Evolutionary conservation across 2,797 vertebrate species (phyloP).

Genomic region (Lepus oiostolus): DNA sequence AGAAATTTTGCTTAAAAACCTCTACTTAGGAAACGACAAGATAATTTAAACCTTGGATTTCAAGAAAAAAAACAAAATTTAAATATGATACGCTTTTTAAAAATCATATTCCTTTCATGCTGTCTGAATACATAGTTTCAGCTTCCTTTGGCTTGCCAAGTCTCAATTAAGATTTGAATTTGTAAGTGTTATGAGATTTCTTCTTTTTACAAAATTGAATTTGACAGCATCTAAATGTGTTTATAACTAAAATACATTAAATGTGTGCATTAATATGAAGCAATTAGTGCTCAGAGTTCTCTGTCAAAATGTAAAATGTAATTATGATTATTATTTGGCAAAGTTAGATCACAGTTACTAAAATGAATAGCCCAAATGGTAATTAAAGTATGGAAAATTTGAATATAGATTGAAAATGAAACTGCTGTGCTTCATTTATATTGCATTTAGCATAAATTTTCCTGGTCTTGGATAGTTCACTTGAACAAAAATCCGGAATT

Average conservation of each 20-base stretch:
- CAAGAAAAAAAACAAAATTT: not conserved
- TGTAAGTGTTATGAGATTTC: constrained; percentile 54
- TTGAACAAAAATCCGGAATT: constrained; percentile 45
- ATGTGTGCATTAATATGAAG: constrained; percentile 73
- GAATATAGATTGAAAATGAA: constrained; percentile 11
- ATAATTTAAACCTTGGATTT: constrained; percentile 31
- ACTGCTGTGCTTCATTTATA: constrained; percentile 31
- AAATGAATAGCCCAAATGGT: constrained; percentile 57
- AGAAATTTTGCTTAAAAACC: not conserved
- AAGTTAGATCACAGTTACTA: constrained; percentile 47
- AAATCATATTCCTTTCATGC: not conserved
- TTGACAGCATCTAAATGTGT: constrained; percentile 75
- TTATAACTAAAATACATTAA: constrained; percentile 82
- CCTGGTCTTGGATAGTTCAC: constrained; percentile 19
- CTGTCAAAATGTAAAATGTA: constrained; percentile 76
- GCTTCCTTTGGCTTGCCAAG: constrained; percentile 31
- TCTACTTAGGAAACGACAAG: not conserved
- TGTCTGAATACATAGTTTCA: constrained; percentile 34
- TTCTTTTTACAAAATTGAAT: constrained; percentile 64
- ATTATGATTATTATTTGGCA: constrained; percentile 62
- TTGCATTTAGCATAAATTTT: not conserved
- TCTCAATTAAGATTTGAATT: constrained; percentile 50
- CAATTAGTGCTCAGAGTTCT: constrained; percentile 79
- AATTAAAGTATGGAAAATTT: constrained; percentile 38
- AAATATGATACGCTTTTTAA: not conserved